These are phyloP conservation scores for Myioborus miniatus DNA, from an alignment of 2,797 vertebrate genomes.

Conservation along the genomic window DNA sequence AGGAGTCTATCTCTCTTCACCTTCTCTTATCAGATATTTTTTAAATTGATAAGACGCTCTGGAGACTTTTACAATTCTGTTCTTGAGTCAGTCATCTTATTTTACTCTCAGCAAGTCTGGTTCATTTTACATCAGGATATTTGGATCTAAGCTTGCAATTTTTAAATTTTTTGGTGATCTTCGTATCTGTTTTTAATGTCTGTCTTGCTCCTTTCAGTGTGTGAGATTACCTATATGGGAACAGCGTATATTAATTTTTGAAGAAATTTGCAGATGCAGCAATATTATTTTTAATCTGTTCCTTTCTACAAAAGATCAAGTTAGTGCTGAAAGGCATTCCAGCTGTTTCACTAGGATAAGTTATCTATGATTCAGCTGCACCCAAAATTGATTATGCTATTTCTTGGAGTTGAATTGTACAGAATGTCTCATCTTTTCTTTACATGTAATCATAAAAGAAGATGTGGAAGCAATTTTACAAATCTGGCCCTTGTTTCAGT, in stretches of 20 bases:
- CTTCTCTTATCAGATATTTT: background rate
- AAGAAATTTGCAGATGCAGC: background rate
- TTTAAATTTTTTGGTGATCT: background rate
- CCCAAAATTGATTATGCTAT: background rate
- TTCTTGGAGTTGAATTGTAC: background rate
- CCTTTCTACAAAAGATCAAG: background rate
- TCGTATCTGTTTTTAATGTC: background rate
- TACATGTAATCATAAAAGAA: background rate
- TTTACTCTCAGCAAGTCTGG: background rate
- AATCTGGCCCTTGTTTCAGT: background rate
- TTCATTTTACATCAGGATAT: background rate
- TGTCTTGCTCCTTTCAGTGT: background rate
- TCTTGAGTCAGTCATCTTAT: background rate
- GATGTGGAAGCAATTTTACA: background rate
- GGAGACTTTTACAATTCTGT: background rate
- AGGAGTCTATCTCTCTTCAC: background rate
- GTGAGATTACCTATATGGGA: background rate
- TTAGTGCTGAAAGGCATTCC: background rate
- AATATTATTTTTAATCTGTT: background rate
- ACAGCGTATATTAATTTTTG: background rate
- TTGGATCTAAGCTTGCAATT: background rate
- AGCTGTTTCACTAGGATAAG: background rate
- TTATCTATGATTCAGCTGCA: background rate
- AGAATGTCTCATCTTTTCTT: background rate
- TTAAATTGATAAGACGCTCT: background rate